Percentiles rank a stretch among this genome's conserved stretches.
Conservation (phyloP, 2,113 vertebrate species). For the Alexandromys fortis region DNA sequence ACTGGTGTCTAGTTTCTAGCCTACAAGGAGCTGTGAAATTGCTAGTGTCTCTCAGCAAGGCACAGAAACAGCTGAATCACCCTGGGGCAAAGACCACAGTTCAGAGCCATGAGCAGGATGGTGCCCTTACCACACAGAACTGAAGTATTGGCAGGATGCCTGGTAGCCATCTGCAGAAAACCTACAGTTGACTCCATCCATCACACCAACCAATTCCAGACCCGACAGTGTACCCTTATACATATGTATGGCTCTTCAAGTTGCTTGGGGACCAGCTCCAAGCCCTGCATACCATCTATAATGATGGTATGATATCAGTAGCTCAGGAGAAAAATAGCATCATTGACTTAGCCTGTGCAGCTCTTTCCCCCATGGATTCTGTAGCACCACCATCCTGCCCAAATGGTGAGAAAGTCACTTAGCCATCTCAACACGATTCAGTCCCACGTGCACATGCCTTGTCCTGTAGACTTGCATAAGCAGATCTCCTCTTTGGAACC, state of each 20-base stretch:
- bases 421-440: neutral
- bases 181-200: neutral
- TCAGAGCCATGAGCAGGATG: neutral
- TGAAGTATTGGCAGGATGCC: neutral
- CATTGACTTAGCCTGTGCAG: neutral
- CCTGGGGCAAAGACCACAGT: rapidly evolving
- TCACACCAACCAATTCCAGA: neutral
- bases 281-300: neutral
- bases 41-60: neutral
- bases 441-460: neutral
- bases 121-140: neutral
- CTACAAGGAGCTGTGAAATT: neutral
- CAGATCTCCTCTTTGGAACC: neutral
- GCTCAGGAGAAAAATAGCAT: neutral
- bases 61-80: neutral
- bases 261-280: neutral
- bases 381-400: neutral
- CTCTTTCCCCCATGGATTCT: neutral
- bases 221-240: neutral
- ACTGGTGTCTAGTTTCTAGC: neutral
- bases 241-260: neutral
- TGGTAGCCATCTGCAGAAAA: neutral
- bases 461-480: neutral
- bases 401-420: neutral
- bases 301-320: neutral